Conservation (phyloP, 2,113 vertebrate genomes). For the Etheostoma cragini region DNA sequence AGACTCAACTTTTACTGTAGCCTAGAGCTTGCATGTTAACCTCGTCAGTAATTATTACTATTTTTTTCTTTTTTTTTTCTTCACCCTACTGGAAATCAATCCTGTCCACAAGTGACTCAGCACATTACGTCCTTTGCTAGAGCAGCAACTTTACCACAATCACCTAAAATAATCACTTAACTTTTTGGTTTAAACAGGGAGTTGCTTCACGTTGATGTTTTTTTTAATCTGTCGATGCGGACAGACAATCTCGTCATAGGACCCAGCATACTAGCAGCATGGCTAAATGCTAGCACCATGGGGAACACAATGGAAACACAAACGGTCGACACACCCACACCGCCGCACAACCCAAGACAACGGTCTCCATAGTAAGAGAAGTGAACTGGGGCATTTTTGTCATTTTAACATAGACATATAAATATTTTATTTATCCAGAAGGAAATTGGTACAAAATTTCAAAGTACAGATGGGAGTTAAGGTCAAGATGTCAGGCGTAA, state of each 20-base stretch:
- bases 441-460: too few relatives aligned
- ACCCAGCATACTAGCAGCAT: too few relatives aligned
- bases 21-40: neutral
- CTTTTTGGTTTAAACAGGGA: neutral
- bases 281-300: too few relatives aligned
- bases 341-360: too few relatives aligned
- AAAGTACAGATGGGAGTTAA: neutral
- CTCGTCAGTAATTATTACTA: neutral
- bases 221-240: too few relatives aligned
- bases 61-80: neutral
- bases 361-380: neutral
- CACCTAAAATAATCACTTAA: neutral
- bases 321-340: too few relatives aligned
- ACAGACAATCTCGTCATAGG: too few relatives aligned
- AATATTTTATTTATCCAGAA: too few relatives aligned
- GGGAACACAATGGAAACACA: too few relatives aligned
- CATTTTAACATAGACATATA: neutral
- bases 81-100: neutral
- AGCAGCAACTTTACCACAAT: neutral
- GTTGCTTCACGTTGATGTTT: neutral
- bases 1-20: neutral
- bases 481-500: slow-evolving; percentile 19
- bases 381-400: neutral
- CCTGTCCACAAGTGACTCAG: neutral
- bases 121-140: neutral